Evolutionary conservation across 2,797 vertebrate species (phyloP).

Genomic region (Phoxinus dragarum): DNA sequence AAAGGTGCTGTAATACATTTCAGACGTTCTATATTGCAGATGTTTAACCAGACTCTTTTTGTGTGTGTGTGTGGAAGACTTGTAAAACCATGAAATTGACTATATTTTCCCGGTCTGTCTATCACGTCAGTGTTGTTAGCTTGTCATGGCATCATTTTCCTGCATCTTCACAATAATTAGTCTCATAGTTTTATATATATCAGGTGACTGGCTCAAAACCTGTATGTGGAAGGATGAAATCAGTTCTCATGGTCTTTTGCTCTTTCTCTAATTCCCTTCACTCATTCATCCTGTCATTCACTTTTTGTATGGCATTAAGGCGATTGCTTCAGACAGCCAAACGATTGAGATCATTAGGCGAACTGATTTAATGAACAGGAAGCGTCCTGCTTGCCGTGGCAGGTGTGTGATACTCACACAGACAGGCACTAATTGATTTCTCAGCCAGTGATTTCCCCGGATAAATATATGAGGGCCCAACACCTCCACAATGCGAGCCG

Average conservation of each 20-base stretch:
- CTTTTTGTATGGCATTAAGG: constrained; percentile 54
- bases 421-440: constrained; percentile 67
- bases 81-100: not conserved
- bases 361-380: constrained; percentile 66
- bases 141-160: not conserved
- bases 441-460: constrained; percentile 69
- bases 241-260: not conserved
- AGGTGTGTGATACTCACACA: constrained; percentile 54
- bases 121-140: not conserved
- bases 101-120: not conserved
- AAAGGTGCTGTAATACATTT: not conserved
- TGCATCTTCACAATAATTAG: not conserved
- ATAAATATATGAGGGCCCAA: constrained; percentile 67
- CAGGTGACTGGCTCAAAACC: not conserved
- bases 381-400: constrained; percentile 56
- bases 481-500: constrained; percentile 63
- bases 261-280: constrained; percentile 3
- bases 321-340: constrained; percentile 57
- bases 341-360: constrained; percentile 70
- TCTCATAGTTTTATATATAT: not conserved
- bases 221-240: not conserved
- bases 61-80: not conserved
- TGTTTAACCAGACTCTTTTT: no score
- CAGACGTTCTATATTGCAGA: not conserved
- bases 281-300: constrained; percentile 37